Evolutionary conservation across 2,888 invertebrate species (phyloP), one percentile per base, ranked within the genome.

Genomic region (Drosophila meridionalis): DNA sequence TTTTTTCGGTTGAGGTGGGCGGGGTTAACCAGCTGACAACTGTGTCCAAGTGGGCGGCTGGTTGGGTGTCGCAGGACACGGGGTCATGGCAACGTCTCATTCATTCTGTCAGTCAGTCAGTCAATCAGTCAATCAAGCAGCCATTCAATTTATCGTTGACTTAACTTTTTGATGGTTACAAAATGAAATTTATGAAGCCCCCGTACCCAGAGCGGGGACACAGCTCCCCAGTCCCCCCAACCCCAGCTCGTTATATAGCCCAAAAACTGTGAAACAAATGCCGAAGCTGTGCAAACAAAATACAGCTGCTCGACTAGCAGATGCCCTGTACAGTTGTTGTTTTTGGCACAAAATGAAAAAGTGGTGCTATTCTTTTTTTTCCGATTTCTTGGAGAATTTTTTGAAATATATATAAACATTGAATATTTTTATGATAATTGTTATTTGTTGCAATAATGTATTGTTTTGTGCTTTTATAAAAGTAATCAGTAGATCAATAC

Each of bases 71-170:
- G 30, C 12, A 30, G 48, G 48, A n/a, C 14, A n/a, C 30, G 30
- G 12, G 40, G 36, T n/a, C 70, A 36, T 9, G 20, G 30, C 64
- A 47, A 45, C 28, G 48, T 9, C 26, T 28, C 59, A 61, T 14
- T 38, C 64, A 57, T 3, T 20, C 69, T 58, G 53, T 28, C 53
- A 55, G 26, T 72, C 76, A 53, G 5, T 69, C 76, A 68, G n/a
- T 79, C 76, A 78, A 20, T 78, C 79, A 86, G 86, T 86, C 89
- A 87, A 80, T 86, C 86, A 89, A 66, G 76, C 79, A 76, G 61
- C 72, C 89, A 79, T 87, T 83, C 87, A 87, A 86, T 89, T 86
- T 87, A 87, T 87, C 84, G 84, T 86, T 86, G 89, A 82, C 87
- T 88, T 87, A 80, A 86, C 89, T 83, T 88, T 88, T 82, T 82